Evolutionary conservation across 2,888 invertebrate species (phyloP).

Genomic region (Phytoseiulus persimilis): DNA sequence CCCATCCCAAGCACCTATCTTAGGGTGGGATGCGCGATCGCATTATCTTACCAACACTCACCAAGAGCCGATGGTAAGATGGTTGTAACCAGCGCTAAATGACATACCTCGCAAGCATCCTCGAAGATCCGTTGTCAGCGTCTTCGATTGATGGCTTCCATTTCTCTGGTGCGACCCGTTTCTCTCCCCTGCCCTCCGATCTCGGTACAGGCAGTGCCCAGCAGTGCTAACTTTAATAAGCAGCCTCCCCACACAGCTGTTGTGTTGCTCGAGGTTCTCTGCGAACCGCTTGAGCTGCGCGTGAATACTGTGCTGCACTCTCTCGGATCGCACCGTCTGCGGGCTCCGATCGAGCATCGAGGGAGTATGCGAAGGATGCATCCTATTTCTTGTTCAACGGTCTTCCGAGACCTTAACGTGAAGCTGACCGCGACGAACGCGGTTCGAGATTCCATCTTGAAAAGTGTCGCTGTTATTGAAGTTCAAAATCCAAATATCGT

Average conservation of each 20-base stretch:
- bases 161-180: background rate
- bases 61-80: no score
- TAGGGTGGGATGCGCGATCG: no score
- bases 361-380: no score
- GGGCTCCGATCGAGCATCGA: no score
- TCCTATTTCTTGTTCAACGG: no score
- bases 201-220: background rate
- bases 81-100: background rate
- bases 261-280: background rate
- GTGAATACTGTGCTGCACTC: background rate
- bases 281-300: background rate
- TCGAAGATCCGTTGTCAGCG: background rate
- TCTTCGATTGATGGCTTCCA: background rate
- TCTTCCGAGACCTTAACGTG: background rate
- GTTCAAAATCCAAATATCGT: conserved; percentile 39
- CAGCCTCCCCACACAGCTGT: background rate
- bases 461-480: conserved; percentile 35
- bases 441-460: background rate
- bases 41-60: no score
- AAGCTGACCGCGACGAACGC: background rate
- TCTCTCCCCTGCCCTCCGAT: background rate
- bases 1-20: no score
- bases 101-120: background rate
- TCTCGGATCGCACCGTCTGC: background rate
- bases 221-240: conserved; percentile 5